Evolutionary conservation across 2,797 vertebrate genomes (phyloP), one percentile per base, ranked within the genome.

Genomic region (Semotilus atromaculatus): DNA sequence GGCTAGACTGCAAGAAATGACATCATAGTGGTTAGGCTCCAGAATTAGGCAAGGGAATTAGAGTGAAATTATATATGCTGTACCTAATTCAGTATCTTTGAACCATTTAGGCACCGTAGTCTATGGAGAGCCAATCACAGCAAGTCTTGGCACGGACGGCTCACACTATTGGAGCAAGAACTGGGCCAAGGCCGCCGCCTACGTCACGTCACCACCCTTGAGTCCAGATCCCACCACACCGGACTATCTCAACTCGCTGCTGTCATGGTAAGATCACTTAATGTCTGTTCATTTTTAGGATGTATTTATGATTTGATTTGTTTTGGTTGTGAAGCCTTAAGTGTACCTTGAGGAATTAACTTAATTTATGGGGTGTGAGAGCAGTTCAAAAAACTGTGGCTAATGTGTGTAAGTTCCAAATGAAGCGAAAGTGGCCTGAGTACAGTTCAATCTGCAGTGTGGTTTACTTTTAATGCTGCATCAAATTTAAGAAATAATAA

Each of bases 91-190:
- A 9, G 40, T 70, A 23, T 84, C 13, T 74, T 85, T 86, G 81
- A 86, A 77, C 43, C 43, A 1, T 89, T 34, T 88, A 99, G 98
- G 98, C 80, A 98, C 98, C 0, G 98, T 99, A 88, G 98, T 99
- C 62, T 99, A 97, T 0, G 98, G 98, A 0, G 98, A 99, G 89
- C 97, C 98, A 62, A 97, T 99, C 93, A 96, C 97, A 0, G 98
- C 98, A 18, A 99, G 98, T 92, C 86, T 99, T 89, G 98, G 97
- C 13, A 99, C 98, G 0, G 98, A 99, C 2, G 98, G 98, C 7
- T 98, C 98, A 5, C 97, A 99, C 93, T 99, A 99, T 53, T 99
- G 98, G 98, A 99, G 97, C 95, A 99, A 99, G 95, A 99, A 99
- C 90, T 99, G 98, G 98, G 97, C 98, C 82, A 99, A 99, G 92